Evolutionary conservation across 2,113 vertebrate genomes (phyloP).

Genomic region (Dicerorhinus sumatrensis): DNA sequence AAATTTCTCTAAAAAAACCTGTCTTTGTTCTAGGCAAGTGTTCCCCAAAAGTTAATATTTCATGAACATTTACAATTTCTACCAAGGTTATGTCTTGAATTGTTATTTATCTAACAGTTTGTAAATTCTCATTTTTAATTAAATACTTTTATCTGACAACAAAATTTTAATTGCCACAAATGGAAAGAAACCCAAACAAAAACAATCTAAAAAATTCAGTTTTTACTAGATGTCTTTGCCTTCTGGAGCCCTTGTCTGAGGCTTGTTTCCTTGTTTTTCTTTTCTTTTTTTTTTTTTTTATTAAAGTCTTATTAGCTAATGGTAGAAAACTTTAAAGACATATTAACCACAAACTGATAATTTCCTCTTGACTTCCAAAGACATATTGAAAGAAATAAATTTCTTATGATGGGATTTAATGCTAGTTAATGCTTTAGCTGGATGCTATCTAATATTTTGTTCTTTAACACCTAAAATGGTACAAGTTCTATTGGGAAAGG

Average conservation of each 20-base stretch:
- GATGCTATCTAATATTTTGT: background rate
- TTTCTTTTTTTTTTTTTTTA: background rate
- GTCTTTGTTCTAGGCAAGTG: background rate
- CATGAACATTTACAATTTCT: background rate
- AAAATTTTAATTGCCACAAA: slow-evolving; percentile 10
- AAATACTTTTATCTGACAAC: background rate
- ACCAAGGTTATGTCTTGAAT: background rate
- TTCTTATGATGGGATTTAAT: background rate
- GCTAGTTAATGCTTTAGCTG: background rate
- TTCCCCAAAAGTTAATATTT: slow-evolving; percentile 7
- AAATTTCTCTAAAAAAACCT: background rate
- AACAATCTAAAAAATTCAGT: background rate
- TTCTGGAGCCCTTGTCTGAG: background rate
- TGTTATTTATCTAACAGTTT: slow-evolving; percentile 1
- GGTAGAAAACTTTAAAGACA: background rate
- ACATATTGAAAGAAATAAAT: slow-evolving; percentile 36
- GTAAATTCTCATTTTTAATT: slow-evolving; percentile 26
- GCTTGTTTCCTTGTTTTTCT: background rate
- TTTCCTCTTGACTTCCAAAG: background rate
- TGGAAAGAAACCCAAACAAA: background rate
- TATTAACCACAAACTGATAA: background rate
- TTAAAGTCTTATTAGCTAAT: background rate
- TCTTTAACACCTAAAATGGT: background rate
- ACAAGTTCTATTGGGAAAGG: background rate
- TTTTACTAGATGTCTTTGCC: slow-evolving; percentile 8